Conservation (phyloP, 1,140 invertebrate genomes). For the Onthophagus taurus region DNA sequence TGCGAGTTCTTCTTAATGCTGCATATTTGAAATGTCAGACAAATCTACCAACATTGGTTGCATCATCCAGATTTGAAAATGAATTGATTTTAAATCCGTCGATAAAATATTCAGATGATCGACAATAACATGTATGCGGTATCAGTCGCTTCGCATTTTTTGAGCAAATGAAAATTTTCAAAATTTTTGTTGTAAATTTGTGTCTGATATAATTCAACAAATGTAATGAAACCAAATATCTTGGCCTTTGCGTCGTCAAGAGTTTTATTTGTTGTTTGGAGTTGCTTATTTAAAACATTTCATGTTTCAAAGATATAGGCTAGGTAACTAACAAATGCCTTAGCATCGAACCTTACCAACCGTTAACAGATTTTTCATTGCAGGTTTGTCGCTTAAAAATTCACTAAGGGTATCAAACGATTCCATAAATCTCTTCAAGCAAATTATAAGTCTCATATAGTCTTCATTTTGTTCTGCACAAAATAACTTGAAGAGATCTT, state of each 20-base stretch:
- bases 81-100: constrained; percentile 8
- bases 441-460: no score
- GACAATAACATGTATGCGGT: constrained; percentile 7
- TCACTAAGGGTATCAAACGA: no score
- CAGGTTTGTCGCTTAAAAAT: neutral
- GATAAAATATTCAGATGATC: constrained; percentile 8
- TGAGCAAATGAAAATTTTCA: constrained; percentile 1
- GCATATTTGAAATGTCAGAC: constrained; percentile 8
- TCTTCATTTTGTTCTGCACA: no score
- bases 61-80: constrained; percentile 4
- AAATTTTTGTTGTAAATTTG: constrained; percentile 2
- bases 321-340: no score
- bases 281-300: constrained; percentile 25
- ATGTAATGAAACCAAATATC: constrained; percentile 17
- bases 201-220: neutral
- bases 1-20: no score
- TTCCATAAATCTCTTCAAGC: no score
- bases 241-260: constrained; percentile 18
- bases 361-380: constrained; percentile 1
- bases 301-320: constrained; percentile 11
- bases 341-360: no score
- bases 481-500: no score
- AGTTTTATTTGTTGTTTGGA: constrained; percentile 21
- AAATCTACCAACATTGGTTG: constrained; percentile 6
- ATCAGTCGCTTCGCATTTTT: constrained; percentile 5